A percentile compares a stretch with the other conserved stretches of the same genome.
Conservation (phyloP, 2,888 invertebrate genomes). For the Helicoverpa assulta region DNA sequence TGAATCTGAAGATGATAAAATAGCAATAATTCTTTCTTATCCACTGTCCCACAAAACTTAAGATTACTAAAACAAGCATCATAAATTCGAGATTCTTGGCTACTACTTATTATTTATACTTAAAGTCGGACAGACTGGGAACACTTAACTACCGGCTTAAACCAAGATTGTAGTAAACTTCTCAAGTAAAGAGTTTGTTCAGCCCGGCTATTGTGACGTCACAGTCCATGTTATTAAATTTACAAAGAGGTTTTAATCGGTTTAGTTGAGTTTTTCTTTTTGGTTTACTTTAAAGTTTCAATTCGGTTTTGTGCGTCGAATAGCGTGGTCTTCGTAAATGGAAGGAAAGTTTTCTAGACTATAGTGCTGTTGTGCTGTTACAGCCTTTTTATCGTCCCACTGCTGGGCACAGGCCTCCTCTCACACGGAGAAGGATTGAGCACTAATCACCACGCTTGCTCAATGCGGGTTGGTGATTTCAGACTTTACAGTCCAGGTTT, state of each 20-base stretch:
- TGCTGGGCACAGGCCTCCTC: too few species aligned
- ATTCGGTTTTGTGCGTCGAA: background rate
- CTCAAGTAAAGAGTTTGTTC: slow-evolving; percentile 49
- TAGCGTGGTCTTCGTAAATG: too few species aligned
- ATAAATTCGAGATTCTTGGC: slow-evolving; percentile 11
- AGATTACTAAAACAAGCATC: background rate
- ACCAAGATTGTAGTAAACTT: slow-evolving; percentile 47
- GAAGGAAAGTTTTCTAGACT: too few species aligned
- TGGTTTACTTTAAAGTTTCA: background rate
- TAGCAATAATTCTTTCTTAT: too few species aligned
- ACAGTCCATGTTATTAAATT: slow-evolving; percentile 49
- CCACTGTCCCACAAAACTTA: background rate
- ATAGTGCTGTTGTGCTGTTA: too few species aligned
- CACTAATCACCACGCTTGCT: too few species aligned
- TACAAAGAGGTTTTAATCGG: slow-evolving; percentile 21
- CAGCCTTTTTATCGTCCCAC: too few species aligned
- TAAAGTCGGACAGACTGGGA: slow-evolving; percentile 18
- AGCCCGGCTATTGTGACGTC: slow-evolving; percentile 33
- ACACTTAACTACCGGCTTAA: slow-evolving; percentile 40
- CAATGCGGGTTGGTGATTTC: too few species aligned
- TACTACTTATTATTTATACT: slow-evolving; percentile 24
- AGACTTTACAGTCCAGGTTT: too few species aligned
- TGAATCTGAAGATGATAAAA: too few species aligned
- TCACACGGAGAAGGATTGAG: too few species aligned
- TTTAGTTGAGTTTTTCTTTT: slow-evolving; percentile 1